These are phyloP conservation scores for Channa striata DNA, from an alignment of 2,797 vertebrate species.

Conservation along the genomic window DNA sequence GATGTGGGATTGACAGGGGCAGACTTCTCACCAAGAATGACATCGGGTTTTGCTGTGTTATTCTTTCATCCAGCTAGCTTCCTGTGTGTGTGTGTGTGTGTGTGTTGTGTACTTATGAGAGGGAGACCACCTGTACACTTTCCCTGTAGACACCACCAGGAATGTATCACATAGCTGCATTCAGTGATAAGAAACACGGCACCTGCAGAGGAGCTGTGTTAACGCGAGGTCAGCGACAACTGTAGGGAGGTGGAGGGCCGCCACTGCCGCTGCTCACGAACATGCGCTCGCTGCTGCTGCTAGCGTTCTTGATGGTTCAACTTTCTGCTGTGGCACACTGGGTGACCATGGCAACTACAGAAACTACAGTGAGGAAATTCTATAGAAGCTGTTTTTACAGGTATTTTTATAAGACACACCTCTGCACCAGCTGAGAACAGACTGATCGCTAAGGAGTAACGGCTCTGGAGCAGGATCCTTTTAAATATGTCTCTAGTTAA, in stretches of 20 bases:
- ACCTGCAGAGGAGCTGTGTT: conserved; percentile 82
- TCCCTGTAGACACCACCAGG: neutral
- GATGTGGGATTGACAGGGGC: conserved; percentile 92
- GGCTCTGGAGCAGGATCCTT: neutral
- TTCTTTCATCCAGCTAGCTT: conserved; percentile 69
- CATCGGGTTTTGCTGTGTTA: conserved; percentile 84
- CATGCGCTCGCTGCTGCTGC: neutral
- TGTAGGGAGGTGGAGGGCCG: neutral
- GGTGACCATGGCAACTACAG: conserved; percentile 3
- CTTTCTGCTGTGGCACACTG: neutral
- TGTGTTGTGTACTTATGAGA: neutral
- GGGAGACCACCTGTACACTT: conserved; percentile 27
- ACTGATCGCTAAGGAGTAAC: neutral
- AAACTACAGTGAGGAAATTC: neutral
- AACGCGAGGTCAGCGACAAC: neutral
- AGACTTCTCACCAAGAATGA: conserved; percentile 79
- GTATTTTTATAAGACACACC: neutral
- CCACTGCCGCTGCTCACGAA: too few species aligned
- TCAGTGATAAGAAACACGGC: conserved; percentile 86
- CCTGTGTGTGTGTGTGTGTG: conserved; percentile 15
- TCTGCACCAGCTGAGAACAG: neutral
- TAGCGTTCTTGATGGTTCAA: neutral
- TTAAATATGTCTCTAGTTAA: neutral
- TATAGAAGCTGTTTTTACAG: neutral
- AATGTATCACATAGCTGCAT: conserved; percentile 12